Evolutionary conservation across 2,888 invertebrate genomes (phyloP).

Genomic region (Helicoverpa assulta): DNA sequence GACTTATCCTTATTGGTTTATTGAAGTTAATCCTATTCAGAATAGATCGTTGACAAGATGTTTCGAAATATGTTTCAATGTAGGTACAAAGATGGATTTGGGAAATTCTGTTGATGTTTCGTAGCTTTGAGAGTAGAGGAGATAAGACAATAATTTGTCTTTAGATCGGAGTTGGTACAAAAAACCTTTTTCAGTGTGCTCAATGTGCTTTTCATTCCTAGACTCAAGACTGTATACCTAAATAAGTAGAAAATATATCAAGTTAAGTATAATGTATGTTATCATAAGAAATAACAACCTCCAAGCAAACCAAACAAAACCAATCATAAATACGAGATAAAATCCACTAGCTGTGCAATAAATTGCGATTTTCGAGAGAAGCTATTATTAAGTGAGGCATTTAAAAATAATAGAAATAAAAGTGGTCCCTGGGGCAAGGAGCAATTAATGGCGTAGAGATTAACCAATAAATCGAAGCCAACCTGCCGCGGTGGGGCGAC

Average conservation of each 20-base stretch:
- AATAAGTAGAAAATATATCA: no score
- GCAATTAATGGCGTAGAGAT: conserved; percentile 76
- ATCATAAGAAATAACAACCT: conserved; percentile 9
- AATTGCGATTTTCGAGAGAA: conserved; percentile 68
- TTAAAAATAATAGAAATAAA: conserved; percentile 72
- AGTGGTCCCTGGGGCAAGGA: conserved; percentile 58
- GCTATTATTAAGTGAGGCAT: conserved; percentile 72
- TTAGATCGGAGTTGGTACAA: conserved; percentile 25
- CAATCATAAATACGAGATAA: conserved; percentile 60
- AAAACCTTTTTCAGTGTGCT: not conserved
- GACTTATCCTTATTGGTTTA: conserved; percentile 64
- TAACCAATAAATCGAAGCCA: conserved; percentile 73
- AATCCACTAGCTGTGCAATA: conserved; percentile 66
- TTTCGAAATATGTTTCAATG: conserved; percentile 44
- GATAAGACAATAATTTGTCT: conserved; percentile 9
- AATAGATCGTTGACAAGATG: conserved; percentile 55
- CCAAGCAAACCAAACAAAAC: conserved; percentile 59
- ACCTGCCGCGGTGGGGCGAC: conserved; percentile 58
- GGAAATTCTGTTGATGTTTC: conserved; percentile 31
- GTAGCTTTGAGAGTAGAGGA: conserved; percentile 11
- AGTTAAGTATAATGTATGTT: conserved; percentile 1
- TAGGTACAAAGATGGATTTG: conserved; percentile 26
- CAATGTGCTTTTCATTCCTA: no score
- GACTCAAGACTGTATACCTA: no score
- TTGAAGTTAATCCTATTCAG: conserved; percentile 58